Conservation (phyloP, 2,113 vertebrate genomes). For the Vombatus ursinus region DNA sequence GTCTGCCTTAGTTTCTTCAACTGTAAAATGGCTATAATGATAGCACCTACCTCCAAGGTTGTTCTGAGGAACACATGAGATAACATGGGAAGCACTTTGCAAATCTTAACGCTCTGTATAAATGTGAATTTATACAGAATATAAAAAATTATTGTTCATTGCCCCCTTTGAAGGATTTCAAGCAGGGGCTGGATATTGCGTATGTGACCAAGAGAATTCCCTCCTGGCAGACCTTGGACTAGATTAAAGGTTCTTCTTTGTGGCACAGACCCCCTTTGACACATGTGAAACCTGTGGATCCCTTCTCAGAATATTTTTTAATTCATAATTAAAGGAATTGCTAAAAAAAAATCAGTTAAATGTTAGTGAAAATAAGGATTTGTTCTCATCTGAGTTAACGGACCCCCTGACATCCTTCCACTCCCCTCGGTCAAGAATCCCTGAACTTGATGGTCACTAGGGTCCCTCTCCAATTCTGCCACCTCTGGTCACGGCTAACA, state of each 20-base stretch:
- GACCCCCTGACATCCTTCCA: neutral
- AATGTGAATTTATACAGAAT: no score
- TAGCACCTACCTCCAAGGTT: neutral
- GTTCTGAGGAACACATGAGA: neutral
- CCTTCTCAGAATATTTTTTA: neutral
- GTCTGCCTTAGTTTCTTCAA: neutral
- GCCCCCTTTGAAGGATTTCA: neutral
- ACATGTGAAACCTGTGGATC: no score
- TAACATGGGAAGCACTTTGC: neutral
- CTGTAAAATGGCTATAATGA: neutral
- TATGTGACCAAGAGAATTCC: neutral
- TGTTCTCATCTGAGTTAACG: neutral
- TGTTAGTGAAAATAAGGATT: neutral
- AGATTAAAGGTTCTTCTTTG: neutral
- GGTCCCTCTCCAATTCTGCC: neutral
- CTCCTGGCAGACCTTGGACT: neutral
- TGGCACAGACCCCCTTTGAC: neutral
- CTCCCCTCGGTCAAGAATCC: neutral
- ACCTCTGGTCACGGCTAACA: neutral
- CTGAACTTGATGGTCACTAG: neutral
- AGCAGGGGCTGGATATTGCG: neutral
- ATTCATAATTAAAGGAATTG: neutral
- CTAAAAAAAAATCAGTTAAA: neutral
- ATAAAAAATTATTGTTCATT: neutral
- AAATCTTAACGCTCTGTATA: neutral